A percentile compares a stretch with the other conserved stretches of the same genome.
These are phyloP conservation scores for Cydia pomonella DNA, from an alignment of 1,140 invertebrate species.

Conservation along the genomic window DNA sequence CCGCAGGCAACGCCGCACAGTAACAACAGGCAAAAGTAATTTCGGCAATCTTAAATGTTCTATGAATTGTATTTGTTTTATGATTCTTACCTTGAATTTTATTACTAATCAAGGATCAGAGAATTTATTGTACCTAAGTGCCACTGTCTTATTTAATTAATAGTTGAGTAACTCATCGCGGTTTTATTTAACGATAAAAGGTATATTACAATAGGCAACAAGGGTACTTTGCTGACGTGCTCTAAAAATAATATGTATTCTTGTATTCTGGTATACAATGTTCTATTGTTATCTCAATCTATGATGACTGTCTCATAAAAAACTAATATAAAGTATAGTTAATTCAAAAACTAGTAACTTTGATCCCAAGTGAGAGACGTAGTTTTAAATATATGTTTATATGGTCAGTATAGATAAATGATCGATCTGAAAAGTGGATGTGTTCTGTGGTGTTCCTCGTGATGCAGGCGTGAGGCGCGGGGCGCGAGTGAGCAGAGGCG, in stretches of 20 bases:
- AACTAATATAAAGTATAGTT: constrained; percentile 20
- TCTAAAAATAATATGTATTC: constrained; percentile 9
- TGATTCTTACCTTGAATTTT: constrained; percentile 3
- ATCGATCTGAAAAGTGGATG: neutral
- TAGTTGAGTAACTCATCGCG: neutral
- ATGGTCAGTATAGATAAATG: neutral
- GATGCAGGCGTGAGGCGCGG: neutral
- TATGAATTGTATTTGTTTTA: constrained; percentile 8
- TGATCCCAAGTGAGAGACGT: constrained; percentile 32
- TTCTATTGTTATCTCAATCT: constrained; percentile 5
- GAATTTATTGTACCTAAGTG: constrained; percentile 32
- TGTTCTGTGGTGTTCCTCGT: neutral
- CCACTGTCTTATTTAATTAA: neutral
- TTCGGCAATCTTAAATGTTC: constrained; percentile 8
- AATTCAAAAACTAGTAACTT: constrained; percentile 23
- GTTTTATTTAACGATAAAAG: neutral
- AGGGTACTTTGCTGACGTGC: neutral
- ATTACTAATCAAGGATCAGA: constrained; percentile 5
- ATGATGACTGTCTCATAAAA: constrained; percentile 23
- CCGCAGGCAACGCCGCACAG: constrained; percentile 36
- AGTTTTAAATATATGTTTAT: constrained; percentile 24
- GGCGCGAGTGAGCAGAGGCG: neutral
- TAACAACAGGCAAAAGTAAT: constrained; percentile 15
- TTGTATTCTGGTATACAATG: constrained; percentile 20
- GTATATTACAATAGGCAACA: neutral